Evolutionary conservation across 2,888 invertebrate genomes (phyloP), one percentile per base, ranked within the genome.

Genomic region (Malthinus seriepunctatus): DNA sequence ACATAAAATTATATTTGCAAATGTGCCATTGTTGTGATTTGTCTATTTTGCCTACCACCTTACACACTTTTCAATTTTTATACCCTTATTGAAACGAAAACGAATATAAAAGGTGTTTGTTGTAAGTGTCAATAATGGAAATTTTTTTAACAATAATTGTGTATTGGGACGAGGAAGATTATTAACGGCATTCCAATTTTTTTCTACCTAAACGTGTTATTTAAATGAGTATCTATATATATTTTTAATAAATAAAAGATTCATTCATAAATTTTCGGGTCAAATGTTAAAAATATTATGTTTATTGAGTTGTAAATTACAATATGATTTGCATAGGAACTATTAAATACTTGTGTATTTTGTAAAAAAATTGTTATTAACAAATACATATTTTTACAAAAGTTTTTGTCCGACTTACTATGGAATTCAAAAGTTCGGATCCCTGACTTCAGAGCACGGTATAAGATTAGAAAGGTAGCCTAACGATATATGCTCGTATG

Each of bases 261-360:
- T 58, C 57, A 52, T 58, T 58, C 53, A 58, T 53, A 53, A 53
- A 49, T 52, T 58, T 56, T 49, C 45, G 58, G 58, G 58, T 58
- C 58, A 58, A 58, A 58, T 50, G 58, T 58, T 53, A 53, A 32
- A 53, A 23, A 42, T 15, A 39, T 15, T 15, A 42, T 42, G 39
- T 42, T 42, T 50, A 58, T 58, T 58, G 48, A 55, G 49, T 39
- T 48, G 46, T 55, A 55, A 55, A 48, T 55, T 55, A 55, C 48
- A 48, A 31, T 23, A 23, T 5, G 15, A 42, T 42, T 42, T 15
- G 39, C 39, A 42, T 42, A 42, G 23, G 23, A 23, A n/a, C 5
- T 23, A 23, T 23, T 23, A 23, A 23, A 23, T 23, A 23, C 5
- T 23, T 23, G 23, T 23, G 23, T 23, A 23, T n/a, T n/a, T n/a